phyloP scores from a whole-genome alignment of 2,113 vertebrate genomes.

The Epinephelus cyanopodus region DNA sequence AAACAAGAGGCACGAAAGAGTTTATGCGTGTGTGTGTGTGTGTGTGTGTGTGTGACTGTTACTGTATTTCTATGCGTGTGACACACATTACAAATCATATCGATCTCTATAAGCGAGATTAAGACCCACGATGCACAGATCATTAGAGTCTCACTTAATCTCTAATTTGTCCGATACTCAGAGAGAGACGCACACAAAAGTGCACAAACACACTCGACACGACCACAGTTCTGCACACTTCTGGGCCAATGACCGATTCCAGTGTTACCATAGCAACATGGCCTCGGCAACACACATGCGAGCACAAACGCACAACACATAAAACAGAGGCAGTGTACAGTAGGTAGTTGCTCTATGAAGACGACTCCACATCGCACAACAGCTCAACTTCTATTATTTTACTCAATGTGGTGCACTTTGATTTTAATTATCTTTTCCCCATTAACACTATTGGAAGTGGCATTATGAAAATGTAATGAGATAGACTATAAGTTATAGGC shows the following conservation, averaged over 20 bases:
- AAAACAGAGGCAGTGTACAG: constrained; percentile 35
- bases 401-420: constrained; percentile 13
- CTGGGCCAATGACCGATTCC: constrained; percentile 81
- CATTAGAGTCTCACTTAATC: constrained; percentile 76
- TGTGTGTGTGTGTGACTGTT: background rate
- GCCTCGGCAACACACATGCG: constrained; percentile 50
- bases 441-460: constrained; percentile 28
- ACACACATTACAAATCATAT: constrained; percentile 23
- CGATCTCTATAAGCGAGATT: constrained; percentile 14
- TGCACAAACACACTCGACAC: constrained; percentile 40
- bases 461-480: constrained; percentile 49
- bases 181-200: constrained; percentile 80
- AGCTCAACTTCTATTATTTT: constrained; percentile 25
- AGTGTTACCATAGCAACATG: constrained; percentile 88
- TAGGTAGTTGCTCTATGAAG: constrained; percentile 10
- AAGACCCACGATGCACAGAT: constrained; percentile 17
- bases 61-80: constrained; percentile 11
- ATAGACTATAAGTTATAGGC: constrained; percentile 21
- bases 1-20: constrained; percentile 5
- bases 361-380: background rate
- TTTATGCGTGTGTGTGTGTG: background rate
- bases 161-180: constrained; percentile 83
- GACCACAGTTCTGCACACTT: constrained; percentile 76
- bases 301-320: constrained; percentile 39
- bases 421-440: constrained; percentile 26